Base-by-base conservation (phyloP, 2,888 invertebrate genomes). In the Maniola hyperantus region DNA sequence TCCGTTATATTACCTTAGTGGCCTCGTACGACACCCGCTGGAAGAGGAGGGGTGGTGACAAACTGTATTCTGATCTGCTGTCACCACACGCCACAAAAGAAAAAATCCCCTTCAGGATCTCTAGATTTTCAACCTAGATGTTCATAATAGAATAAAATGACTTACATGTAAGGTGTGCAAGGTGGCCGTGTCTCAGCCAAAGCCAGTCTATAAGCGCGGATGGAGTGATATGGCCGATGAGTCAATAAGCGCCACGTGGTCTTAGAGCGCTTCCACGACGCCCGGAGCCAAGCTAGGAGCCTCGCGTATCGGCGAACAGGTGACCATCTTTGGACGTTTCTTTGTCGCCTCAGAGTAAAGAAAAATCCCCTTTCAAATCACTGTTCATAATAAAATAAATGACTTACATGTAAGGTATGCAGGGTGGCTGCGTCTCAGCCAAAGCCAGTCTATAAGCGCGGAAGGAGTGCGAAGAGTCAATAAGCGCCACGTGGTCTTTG, bases 131-230 rank as follows among this genome's bases (percentile, higher is more conserved):
- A n/a, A n/a, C n/a, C n/a, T n/a, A n/a, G n/a, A n/a, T 26, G 26
- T 26, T 26, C 26, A 26, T 26, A 26, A 26, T 26, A 26, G 2
- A 26, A 39, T 39, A n/a, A n/a, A 59, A 44, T 20, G 10, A 66
- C 96, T 94, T 91, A 99, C 99, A 99, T 98, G 88, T 99, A 99
- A 5, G 99, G 99, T 91, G 99, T 99, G 87, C 99, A 99, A 39
- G 99, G 99, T 42, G 99, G 99, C 82, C 97, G 96, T 6, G 99
- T 98, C 83, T 98, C 98, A 6, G 97, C 96, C 74, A 99, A 91
- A 57, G 99, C 98, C 85, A 96, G 97, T 64, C 99, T 93, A 86
- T 99, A 99, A n/a, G 98, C 97, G 77, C 98, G 94, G 93, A 99
- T 99, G 77, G 99, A 99, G 48, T 97, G 97, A n/a, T n/a, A n/a